Percentiles rank a stretch among this genome's conserved stretches.
phyloP scores from a whole-genome alignment of 2,797 vertebrate genomes.

The Peromyscus aztecus region DNA sequence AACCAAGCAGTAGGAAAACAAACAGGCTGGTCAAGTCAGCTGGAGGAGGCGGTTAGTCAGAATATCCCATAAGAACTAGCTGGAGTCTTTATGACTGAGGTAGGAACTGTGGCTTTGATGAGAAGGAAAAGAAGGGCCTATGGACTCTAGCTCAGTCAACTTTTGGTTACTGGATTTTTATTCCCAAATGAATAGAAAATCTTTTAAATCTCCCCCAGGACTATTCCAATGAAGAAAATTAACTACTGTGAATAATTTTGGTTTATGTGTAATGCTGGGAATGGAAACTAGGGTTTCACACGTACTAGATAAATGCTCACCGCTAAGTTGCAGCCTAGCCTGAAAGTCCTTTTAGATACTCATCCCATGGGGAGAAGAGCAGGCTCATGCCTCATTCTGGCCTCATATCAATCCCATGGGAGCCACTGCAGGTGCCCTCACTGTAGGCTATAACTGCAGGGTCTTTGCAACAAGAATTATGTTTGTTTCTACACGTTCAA shows the following conservation, averaged over 20 bases:
- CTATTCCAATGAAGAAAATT: background rate
- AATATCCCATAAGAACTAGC: background rate
- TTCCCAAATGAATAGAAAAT: background rate
- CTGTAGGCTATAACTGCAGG: background rate
- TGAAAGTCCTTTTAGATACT: background rate
- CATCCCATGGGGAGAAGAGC: background rate
- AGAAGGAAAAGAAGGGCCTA: background rate
- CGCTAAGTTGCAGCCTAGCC: background rate
- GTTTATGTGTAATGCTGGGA: background rate
- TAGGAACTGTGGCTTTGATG: accelerated
- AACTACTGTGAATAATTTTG: background rate
- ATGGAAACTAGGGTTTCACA: background rate
- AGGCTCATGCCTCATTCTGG: background rate
- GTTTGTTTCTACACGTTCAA: background rate
- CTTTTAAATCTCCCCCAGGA: background rate
- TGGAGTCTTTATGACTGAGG: accelerated
- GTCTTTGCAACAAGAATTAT: background rate
- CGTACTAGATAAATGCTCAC: background rate
- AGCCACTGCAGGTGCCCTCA: background rate
- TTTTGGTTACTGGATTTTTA: background rate
- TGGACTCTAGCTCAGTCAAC: background rate
- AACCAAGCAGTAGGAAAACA: background rate
- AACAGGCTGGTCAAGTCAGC: background rate
- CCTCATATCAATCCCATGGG: background rate
- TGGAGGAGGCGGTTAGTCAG: background rate